Evolutionary conservation across 2,888 invertebrate genomes (phyloP).

Genomic region (Nymphalis polychloros): DNA sequence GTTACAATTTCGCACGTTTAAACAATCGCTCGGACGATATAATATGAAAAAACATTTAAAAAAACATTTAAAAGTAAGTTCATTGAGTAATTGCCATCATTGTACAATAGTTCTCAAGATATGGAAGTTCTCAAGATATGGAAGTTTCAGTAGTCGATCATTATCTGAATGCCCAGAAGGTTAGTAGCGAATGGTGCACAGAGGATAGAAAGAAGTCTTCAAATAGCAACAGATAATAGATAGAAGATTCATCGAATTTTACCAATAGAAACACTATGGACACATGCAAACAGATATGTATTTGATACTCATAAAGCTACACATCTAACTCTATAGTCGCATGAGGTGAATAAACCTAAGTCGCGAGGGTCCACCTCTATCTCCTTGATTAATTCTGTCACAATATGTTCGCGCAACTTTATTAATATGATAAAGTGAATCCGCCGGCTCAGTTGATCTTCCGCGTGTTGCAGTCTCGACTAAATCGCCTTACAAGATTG

Average conservation of each 20-base stretch:
- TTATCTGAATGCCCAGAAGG: background rate
- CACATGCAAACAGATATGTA: background rate
- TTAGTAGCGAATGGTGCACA: background rate
- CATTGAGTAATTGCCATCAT: background rate
- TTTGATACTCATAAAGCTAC: slow-evolving; percentile 6
- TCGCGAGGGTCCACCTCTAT: slow-evolving; percentile 36
- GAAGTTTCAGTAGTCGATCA: background rate
- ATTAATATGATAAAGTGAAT: slow-evolving; percentile 39
- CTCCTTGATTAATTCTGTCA: slow-evolving; percentile 41
- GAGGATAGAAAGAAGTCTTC: background rate
- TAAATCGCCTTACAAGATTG: slow-evolving; percentile 23
- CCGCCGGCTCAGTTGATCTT: slow-evolving; percentile 30
- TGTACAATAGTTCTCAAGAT: background rate
- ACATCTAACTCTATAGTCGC: slow-evolving; percentile 21
- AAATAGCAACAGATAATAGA: background rate
- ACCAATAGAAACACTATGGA: background rate
- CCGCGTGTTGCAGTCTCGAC: slow-evolving; percentile 27
- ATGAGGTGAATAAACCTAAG: slow-evolving; percentile 33
- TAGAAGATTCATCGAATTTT: too few species aligned
- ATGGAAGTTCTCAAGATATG: too few species aligned
- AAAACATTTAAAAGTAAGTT: background rate
- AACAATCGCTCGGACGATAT: too few species aligned
- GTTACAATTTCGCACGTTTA: too few species aligned
- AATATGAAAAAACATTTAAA: too few species aligned
- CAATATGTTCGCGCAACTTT: slow-evolving; percentile 41